Evolutionary conservation across 2,888 invertebrate genomes (phyloP), one percentile per base, ranked within the genome.

Genomic region (Tridacna crocea): DNA sequence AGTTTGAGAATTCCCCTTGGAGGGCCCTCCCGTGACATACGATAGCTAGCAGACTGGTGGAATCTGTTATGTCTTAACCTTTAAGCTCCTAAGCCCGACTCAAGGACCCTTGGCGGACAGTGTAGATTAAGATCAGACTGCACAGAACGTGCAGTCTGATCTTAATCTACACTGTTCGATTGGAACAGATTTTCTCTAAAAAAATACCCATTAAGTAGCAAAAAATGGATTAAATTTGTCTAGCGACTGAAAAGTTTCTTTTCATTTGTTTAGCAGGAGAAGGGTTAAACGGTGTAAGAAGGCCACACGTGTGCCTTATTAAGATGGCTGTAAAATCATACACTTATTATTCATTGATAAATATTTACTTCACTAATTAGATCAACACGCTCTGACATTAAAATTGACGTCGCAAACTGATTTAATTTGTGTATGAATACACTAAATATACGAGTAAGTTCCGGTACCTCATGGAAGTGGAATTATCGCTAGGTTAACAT

Each of bases 41-140:
- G 72, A 80, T 80, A 76, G 36, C 80, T 8, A 22, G 48, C 80
- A 70, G 75, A 75, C 75, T 79, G 79, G 36, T n/a, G 66, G 72
- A 48, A 76, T 65, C 65, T 75, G 47, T 76, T 72, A 76, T 70
- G 75, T 75, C 72, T 65, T 72, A 27, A n/a, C n/a, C n/a, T n/a
- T n/a, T n/a, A n/a, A n/a, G n/a, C n/a, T n/a, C n/a, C n/a, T n/a
- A n/a, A n/a, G n/a, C n/a, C n/a, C n/a, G n/a, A n/a, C n/a, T n/a
- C n/a, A n/a, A n/a, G n/a, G n/a, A n/a, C n/a, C n/a, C n/a, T n/a
- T n/a, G n/a, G n/a, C n/a, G n/a, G n/a, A n/a, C n/a, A n/a, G n/a
- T n/a, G n/a, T n/a, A n/a, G n/a, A n/a, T n/a, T n/a, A n/a, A n/a
- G n/a, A n/a, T n/a, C n/a, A n/a, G n/a, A n/a, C n/a, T n/a, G n/a